phyloP scores from a whole-genome alignment of 2,888 invertebrate species.

The Scaptomyza parva region DNA sequence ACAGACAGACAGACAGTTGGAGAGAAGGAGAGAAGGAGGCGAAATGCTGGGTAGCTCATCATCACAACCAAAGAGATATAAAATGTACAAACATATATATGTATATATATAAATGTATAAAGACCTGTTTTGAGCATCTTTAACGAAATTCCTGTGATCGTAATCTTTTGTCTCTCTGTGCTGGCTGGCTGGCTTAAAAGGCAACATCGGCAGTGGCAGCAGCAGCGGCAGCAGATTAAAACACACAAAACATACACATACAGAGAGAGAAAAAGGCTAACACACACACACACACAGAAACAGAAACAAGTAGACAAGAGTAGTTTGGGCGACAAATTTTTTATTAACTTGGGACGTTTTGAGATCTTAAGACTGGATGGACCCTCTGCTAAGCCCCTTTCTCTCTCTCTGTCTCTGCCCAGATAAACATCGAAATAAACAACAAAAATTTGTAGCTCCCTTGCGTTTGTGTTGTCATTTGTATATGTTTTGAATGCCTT shows the following conservation, averaged over 20 bases:
- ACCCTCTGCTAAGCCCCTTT: slow-evolving; percentile 49
- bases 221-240: slow-evolving; percentile 71
- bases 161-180: slow-evolving; percentile 79
- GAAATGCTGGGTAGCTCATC: slow-evolving; percentile 41
- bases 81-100: too few species aligned
- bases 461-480: slow-evolving; percentile 56
- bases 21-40: slow-evolving; percentile 10
- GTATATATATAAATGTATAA: slow-evolving; percentile 22
- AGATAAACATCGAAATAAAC: slow-evolving; percentile 76
- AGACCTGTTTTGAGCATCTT: slow-evolving; percentile 79
- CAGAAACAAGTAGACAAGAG: slow-evolving; percentile 36
- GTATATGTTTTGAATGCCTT: slow-evolving; percentile 29
- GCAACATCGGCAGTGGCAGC: slow-evolving; percentile 72
- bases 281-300: slow-evolving; percentile 25
- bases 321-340: slow-evolving; percentile 76
- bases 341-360: slow-evolving; percentile 69
- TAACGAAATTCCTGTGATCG: slow-evolving; percentile 81
- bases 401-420: not conserved
- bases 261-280: slow-evolving; percentile 22
- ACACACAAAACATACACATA: slow-evolving; percentile 46
- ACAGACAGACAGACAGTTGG: not conserved
- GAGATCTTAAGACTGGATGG: slow-evolving; percentile 41
- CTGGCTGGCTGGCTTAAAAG: slow-evolving; percentile 70
- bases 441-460: slow-evolving; percentile 77
- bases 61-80: slow-evolving; percentile 34